phyloP scores from a whole-genome alignment of 2,888 invertebrate genomes.

The Carcina quercana region DNA sequence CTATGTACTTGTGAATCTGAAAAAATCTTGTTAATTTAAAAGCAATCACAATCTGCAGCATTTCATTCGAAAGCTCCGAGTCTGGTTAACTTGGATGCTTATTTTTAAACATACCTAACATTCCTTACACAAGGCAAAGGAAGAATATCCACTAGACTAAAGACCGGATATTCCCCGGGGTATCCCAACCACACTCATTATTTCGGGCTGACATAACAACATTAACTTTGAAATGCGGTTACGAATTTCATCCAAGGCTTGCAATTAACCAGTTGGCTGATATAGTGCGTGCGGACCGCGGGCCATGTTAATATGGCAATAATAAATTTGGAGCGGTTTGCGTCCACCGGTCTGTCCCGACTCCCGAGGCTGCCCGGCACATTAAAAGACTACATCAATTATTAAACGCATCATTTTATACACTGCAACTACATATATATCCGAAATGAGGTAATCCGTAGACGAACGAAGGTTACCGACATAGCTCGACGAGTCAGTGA shows the following conservation, averaged over 20 bases:
- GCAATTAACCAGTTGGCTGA: conserved; percentile 65
- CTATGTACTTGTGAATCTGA: too few relatives aligned
- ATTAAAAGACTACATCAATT: conserved; percentile 51
- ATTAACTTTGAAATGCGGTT: conserved; percentile 64
- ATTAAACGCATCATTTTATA: conserved; percentile 38
- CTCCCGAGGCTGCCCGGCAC: conserved; percentile 24
- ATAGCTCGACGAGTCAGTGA: too few relatives aligned
- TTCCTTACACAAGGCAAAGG: too few relatives aligned
- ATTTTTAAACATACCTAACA: too few relatives aligned
- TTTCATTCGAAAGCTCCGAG: too few relatives aligned
- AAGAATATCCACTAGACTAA: too few relatives aligned
- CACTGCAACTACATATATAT: neutral
- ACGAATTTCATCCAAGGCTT: conserved; percentile 60
- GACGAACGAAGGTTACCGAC: too few relatives aligned
- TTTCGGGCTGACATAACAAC: conserved; percentile 54
- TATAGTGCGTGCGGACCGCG: conserved; percentile 41
- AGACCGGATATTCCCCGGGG: conserved; percentile 22
- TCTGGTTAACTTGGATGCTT: too few relatives aligned
- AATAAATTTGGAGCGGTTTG: conserved; percentile 62
- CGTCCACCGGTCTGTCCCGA: conserved; percentile 39
- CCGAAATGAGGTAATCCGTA: too few relatives aligned
- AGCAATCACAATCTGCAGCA: too few relatives aligned
- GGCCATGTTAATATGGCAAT: conserved; percentile 62
- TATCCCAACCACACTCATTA: conserved; percentile 47
- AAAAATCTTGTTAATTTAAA: too few relatives aligned